phyloP scores from a whole-genome alignment of 2,797 vertebrate species.

The Gila robusta region DNA sequence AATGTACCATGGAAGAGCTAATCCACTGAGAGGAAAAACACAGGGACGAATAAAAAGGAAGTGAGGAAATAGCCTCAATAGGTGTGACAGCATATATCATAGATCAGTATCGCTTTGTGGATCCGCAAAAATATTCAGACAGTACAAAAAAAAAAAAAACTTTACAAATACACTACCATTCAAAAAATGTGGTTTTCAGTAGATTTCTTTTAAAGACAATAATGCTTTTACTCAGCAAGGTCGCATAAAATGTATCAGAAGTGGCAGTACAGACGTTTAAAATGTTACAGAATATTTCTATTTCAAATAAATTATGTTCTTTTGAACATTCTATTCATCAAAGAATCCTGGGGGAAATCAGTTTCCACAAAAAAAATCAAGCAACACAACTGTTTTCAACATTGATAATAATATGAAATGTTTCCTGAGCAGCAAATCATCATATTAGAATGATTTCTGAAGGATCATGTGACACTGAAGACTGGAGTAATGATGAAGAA shows the following conservation, averaged over 20 bases:
- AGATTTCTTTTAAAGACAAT: no score
- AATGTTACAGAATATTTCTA: neutral
- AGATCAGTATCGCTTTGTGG: neutral
- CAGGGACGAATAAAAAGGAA: neutral
- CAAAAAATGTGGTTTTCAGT: no score
- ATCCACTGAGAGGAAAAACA: conserved; percentile 25
- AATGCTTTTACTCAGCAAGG: neutral
- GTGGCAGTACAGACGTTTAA: neutral
- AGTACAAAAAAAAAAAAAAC: neutral
- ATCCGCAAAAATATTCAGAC: neutral
- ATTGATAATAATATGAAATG: neutral
- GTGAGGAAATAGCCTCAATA: neutral
- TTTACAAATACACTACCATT: neutral
- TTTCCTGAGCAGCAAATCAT: neutral
- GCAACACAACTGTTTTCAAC: neutral
- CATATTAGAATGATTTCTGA: neutral
- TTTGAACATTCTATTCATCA: neutral
- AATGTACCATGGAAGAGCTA: conserved; percentile 50
- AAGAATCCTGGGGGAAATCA: neutral
- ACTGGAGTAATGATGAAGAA: neutral
- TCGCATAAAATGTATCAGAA: neutral
- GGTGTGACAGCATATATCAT: neutral
- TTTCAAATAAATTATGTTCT: neutral
- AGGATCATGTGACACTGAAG: neutral
- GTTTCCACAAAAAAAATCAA: neutral